Evolutionary conservation across 2,888 invertebrate species (phyloP), one percentile per base, ranked within the genome.

Genomic region (Azorinus chamasolen): DNA sequence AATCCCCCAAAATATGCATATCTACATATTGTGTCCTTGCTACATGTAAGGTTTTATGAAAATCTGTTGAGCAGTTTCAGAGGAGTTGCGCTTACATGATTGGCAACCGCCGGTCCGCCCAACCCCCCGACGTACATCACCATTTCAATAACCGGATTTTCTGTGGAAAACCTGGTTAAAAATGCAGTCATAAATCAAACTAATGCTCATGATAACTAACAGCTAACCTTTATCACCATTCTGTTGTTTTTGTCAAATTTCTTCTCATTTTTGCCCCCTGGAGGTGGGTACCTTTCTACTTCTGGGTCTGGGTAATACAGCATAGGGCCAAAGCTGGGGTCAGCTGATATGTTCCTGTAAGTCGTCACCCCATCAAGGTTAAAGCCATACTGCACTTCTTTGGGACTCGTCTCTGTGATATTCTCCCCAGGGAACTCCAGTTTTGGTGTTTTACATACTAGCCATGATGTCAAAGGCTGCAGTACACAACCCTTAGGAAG

Each of bases 351-450:
- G 93, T 97, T 96, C 84, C 96, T 95, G 83, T 98, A 97, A 12
- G 96, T 95, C 90, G 96, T 96, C 0, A 99, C 99, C 91, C 97
- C 97, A 89, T 99, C 99, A 97, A 99, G 98, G 37, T 97, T 95
- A 93, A 99, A 99, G 20, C 98, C 98, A 75, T 99, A 99, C 93
- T 98, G 89, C 32, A 89, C 87, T 66, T 89, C 88, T 43, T 83
- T 81, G 0, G 90, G 90, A 59, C 83, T 89, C 18, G 87, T 97
- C 63, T 98, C 94, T 85, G 95, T 94, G 81, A 97, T 93, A 10
- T 97, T 97, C 88, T 95, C 79, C 32, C 78, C 84, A 6, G 77
- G 61, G n/a, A 68, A 69, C 12, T 24, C 46, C 20, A 84, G 54
- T n/a, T 39, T 46, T 4, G 84, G 84, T 8, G 83, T 84, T 8